Base-by-base conservation (phyloP, 2,888 invertebrate species). In the Stenchaetothrips biformis region DNA sequence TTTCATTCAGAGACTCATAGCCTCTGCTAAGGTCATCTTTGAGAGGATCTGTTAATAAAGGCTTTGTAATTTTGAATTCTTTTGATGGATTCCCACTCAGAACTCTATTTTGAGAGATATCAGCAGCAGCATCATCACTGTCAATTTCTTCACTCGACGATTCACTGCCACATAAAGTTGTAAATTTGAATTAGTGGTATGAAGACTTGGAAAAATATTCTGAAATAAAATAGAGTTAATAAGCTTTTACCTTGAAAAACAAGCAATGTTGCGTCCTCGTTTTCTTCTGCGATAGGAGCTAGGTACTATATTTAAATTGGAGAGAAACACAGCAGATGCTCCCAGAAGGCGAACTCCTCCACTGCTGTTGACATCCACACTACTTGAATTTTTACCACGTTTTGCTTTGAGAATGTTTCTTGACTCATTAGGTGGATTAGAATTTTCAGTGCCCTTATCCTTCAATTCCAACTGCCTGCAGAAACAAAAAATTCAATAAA, bases 81-180 rank as follows among this genome's bases (percentile, higher is more conserved):
- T 74, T 74, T 0, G 67, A 25, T 9, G 67, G 25, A 25, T 21
- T 25, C 11, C 67, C 67, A 74, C 67, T 74, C 25, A 74, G 25
- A 0, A 74, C 25, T 25, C 67, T 25, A 21, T 74, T 25, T 2
- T 21, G 25, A 25, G 67, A 74, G 21, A 74, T 25, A 25, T 21
- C 67, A 74, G 67, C 67, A 74, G 67, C 67, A 25, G 67, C 25
- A 74, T 25, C 25, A 74, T 74, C 67, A 21, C 67, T 74, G 25
- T 74, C 67, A 21, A 21, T 74, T 25, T 74, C 67, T 25, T 74
- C 67, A 21, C 67, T 74, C 8, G 21, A 25, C 1, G 67, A 74
- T 1, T 74, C 67, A 21, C 67, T 74, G 67, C 25, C 67, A 74
- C 67, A 9, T 59, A 4, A 59, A 59, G 13, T 4, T 18, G 13